Base-by-base conservation (phyloP, 2,888 invertebrate species). In the Protonemura montana region DNA sequence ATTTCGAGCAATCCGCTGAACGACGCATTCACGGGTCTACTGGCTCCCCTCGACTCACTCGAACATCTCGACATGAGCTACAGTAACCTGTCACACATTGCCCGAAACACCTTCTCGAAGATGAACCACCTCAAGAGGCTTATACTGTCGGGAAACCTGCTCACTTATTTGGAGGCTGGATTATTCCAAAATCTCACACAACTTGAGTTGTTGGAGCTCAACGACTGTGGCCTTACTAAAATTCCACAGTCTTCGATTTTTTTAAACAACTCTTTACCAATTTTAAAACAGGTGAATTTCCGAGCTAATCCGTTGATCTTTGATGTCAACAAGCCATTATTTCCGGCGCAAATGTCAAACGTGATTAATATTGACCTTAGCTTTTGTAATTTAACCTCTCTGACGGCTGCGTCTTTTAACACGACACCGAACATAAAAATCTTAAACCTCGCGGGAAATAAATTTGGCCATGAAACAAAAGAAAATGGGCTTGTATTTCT, bases 51-150 rank as follows among this genome's bases (percentile, higher is more conserved):
- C 0, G 93, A 94, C 87, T 94, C 94, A 21, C 91, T 95, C 42
- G 94, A 95, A 90, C 95, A 94, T 89, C 91, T 95, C 2, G 95
- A 95, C 90, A 95, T 95, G 95, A 95, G 95, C 6, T 95, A 95
- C 90, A 95, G 95, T 90, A 94, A 94, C 89, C 91, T 95, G 0
- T 94, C 94, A 0, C 93, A 93, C 88, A 92, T 95, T 86, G 94
- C 94, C 0, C 94, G 94, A 76, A 93, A 94, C 41, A 94, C 94
- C 1, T 95, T 95, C 89, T 93, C 94, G 3, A 94, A 94, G 89
- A 95, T 95, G 95, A 94, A 94, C 0, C 93, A 94, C 13, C 92
- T 95, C 91, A 94, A 93, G 89, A 93, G 93, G 85, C 91, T 95
- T 27, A 93, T 95, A 83, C 91, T 95, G 41, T 95, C 95, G 1